phyloP scores from a whole-genome alignment of 2,797 vertebrate genomes.

The Takifugu rubripes region DNA sequence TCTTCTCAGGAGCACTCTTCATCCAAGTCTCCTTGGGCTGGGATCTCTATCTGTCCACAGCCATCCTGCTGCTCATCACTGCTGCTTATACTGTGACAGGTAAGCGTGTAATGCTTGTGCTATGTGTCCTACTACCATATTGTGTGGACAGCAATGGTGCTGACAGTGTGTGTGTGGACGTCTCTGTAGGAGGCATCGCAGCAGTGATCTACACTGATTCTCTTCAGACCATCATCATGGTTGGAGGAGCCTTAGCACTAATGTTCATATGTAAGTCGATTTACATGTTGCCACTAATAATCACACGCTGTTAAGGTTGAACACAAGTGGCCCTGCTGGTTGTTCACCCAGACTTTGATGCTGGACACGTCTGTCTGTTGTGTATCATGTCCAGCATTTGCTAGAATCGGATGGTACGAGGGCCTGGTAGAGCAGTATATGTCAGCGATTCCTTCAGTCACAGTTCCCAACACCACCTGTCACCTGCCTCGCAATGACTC shows the following conservation, averaged over 20 bases:
- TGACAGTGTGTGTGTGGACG: not conserved
- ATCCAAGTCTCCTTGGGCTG: conserved; percentile 88
- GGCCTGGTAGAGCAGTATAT: conserved; percentile 82
- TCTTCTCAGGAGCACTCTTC: conserved; percentile 90
- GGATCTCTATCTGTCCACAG: conserved; percentile 91
- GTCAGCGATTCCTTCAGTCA: conserved; percentile 78
- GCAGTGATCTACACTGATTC: conserved; percentile 94
- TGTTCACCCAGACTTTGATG: conserved; percentile 73
- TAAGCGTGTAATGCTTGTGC: conserved; percentile 33
- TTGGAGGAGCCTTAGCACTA: conserved; percentile 85
- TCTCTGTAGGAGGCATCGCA: conserved; percentile 81
- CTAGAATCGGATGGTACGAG: conserved; percentile 85
- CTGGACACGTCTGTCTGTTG: not conserved
- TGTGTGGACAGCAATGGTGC: not conserved
- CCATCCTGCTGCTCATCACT: conserved; percentile 82
- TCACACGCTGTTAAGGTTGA: not conserved
- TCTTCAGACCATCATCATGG: conserved; percentile 91
- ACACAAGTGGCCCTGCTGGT: conserved; percentile 52
- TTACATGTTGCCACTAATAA: not conserved
- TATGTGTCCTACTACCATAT: no score
- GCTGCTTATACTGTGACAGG: conserved; percentile 89
- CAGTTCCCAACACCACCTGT: conserved; percentile 86
- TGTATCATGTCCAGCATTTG: conserved; percentile 73
- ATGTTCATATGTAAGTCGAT: conserved; percentile 85
- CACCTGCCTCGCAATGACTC: conserved; percentile 86